Evolutionary conservation across 1,140 invertebrate species (phyloP), one percentile per base, ranked within the genome.

Genomic region (Hormaphis cornu): DNA sequence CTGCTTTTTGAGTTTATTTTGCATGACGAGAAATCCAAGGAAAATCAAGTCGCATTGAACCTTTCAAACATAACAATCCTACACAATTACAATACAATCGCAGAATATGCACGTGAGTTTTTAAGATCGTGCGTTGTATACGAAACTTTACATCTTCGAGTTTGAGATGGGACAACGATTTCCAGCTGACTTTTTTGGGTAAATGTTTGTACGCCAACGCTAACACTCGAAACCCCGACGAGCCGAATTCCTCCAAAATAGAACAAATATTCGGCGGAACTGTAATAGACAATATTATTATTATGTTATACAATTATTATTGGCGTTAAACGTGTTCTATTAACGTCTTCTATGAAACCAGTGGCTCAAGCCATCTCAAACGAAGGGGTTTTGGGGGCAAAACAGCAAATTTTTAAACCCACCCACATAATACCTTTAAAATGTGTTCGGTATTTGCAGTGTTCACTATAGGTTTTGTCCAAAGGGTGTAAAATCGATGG

Each of bases 1-100:
- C 76, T 94, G 88, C 1, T 86, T 84, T 78, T 95, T 95, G 53
- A 95, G 80, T 72, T 89, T 84, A 78, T 97, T 97, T 77, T 94
- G 91, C 83, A 95, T 86, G 50, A 95, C 84, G 63, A 96, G 83
- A 72, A 95, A 84, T 37, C 89, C 92, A 28, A 95, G 76, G 76
- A 96, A 95, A 22, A 76, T 86, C 73, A 97, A 82, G 74, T 93
- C 86, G 69, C 82, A 84, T 78, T 97, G 59, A 33, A 66, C 28
- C 59, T 66, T 16, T 37, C 10, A n/a, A 42, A 61, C n/a, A 58
- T 40, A 42, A 40, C 37, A 40, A 40, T 35, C 22, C 37, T 22
- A 24, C 40, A n/a, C n/a, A 28, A 0, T 58, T 58, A 37, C 26
- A 24, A 22, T 24, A n/a, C 82, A 79, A 0, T 77, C 74, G 30